phyloP scores from a whole-genome alignment of 2,888 invertebrate species.

The Galeopsomyia nigrocyanea region DNA sequence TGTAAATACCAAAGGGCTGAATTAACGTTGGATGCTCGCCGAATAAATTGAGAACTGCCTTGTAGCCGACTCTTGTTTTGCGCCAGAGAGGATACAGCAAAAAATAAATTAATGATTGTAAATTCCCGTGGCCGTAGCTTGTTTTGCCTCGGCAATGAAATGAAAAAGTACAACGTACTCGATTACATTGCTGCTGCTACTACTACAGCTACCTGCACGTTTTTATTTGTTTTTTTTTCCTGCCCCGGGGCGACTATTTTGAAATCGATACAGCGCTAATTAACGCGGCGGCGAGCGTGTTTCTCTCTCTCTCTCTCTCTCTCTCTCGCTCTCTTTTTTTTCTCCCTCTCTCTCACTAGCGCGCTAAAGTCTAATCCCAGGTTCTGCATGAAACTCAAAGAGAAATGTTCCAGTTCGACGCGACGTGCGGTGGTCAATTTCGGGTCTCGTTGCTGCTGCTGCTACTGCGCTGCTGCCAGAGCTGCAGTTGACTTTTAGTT shows the following conservation, averaged over 20 bases:
- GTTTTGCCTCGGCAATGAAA: no score
- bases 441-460: no score
- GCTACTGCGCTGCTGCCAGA: no score
- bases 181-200: no score
- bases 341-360: conserved; percentile 27
- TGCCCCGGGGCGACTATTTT: not conserved
- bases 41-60: no score
- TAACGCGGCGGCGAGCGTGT: conserved; percentile 9
- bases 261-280: conserved; percentile 27
- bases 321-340: conserved; percentile 44
- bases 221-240: not conserved
- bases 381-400: no score
- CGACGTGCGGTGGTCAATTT: not conserved
- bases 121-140: no score
- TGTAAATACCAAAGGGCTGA: conserved; percentile 12
- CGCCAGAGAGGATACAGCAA: no score
- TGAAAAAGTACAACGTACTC: no score
- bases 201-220: no score
- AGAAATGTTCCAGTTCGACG: not conserved
- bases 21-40: no score
- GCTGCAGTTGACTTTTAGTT: not conserved
- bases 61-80: no score
- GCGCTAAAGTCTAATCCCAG: conserved; percentile 12
- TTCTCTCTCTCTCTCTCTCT: conserved; percentile 24
- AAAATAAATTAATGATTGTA: conserved; percentile 24